Percentiles rank a stretch among this genome's conserved stretches.
phyloP scores from a whole-genome alignment of 2,113 vertebrate species.

The Irena cyanogastra region DNA sequence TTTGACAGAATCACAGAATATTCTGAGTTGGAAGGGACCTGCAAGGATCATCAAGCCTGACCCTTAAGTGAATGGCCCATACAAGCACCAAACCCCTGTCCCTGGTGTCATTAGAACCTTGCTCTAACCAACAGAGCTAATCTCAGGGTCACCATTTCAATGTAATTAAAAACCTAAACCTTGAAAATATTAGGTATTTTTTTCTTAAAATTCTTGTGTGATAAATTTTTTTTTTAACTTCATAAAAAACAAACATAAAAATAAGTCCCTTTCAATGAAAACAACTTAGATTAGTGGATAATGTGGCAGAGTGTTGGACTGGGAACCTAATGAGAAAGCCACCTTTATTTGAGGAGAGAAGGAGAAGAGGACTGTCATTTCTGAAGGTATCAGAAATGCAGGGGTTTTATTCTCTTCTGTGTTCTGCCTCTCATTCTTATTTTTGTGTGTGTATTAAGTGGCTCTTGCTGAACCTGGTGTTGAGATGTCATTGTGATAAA shows the following conservation, averaged over 20 bases:
- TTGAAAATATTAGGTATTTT: background rate
- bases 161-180: background rate
- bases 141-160: background rate
- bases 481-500: slow-evolving; percentile 25
- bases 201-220: background rate
- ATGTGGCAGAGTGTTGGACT: background rate
- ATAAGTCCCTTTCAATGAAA: background rate
- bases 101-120: background rate
- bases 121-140: background rate
- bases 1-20: background rate
- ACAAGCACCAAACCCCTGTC: background rate
- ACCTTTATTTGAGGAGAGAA: background rate
- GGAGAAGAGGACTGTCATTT: background rate
- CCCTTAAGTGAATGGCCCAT: background rate
- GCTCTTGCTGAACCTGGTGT: slow-evolving; percentile 8
- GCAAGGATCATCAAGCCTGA: accelerated
- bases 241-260: background rate
- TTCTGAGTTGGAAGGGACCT: background rate
- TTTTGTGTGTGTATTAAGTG: background rate
- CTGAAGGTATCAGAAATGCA: background rate
- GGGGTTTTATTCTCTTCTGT: background rate
- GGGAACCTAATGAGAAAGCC: background rate
- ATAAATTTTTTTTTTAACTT: background rate
- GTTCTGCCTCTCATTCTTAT: background rate
- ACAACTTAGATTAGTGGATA: background rate